A percentile compares a stretch with the other conserved stretches of the same genome.
Conservation (phyloP, 2,888 invertebrate genomes). For the Caenorhabditis sp. region DNA sequence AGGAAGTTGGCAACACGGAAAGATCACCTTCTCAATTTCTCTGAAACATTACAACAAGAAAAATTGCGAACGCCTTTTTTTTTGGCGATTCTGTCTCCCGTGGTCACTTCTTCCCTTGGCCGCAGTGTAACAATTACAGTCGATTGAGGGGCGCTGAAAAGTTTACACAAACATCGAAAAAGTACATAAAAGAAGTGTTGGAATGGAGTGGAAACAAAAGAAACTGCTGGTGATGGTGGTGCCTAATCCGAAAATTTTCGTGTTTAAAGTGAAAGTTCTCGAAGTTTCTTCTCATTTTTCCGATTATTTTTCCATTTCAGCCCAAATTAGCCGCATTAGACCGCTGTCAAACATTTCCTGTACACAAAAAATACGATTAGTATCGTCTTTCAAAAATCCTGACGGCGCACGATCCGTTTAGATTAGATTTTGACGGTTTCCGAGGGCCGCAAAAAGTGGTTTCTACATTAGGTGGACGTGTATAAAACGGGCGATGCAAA, state of each 20-base stretch:
- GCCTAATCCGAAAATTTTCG: conserved; percentile 19
- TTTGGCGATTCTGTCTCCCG: too few relatives aligned
- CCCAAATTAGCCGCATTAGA: not conserved
- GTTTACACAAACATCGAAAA: conserved; percentile 13
- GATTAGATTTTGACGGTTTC: conserved; percentile 7
- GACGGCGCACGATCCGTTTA: not conserved
- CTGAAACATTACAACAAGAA: too few relatives aligned
- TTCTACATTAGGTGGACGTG: too few relatives aligned
- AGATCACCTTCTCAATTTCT: too few relatives aligned
- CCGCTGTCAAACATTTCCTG: too few relatives aligned
- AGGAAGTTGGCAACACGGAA: too few relatives aligned
- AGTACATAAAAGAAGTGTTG: conserved; percentile 43
- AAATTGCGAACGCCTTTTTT: too few relatives aligned
- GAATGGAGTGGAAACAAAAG: conserved; percentile 28
- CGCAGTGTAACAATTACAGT: conserved; percentile 36
- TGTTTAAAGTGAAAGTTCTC: not conserved
- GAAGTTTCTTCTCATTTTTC: conserved; percentile 4
- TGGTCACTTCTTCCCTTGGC: too few relatives aligned
- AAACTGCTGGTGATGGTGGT: not conserved
- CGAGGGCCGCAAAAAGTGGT: not conserved
- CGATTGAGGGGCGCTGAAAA: not conserved
- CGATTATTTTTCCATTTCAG: not conserved
- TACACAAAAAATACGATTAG: not conserved
- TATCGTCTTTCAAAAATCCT: too few relatives aligned
- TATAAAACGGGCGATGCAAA: too few relatives aligned